Evolutionary conservation across 2,888 invertebrate species (phyloP).

Genomic region (Theretra japonica): DNA sequence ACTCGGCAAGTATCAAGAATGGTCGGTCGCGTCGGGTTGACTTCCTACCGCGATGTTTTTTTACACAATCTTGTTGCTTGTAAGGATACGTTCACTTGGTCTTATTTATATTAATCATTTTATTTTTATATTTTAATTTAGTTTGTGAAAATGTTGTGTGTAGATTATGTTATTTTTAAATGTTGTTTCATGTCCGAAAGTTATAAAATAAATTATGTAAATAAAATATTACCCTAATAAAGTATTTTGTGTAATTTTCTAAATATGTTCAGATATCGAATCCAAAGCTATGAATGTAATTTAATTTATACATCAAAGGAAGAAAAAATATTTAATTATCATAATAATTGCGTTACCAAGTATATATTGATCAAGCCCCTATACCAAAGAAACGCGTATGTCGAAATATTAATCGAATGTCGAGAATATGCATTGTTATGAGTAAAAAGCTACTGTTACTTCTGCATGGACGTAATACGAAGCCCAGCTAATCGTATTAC

Average conservation of each 20-base stretch:
- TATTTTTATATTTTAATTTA: slow-evolving; percentile 24
- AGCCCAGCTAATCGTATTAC: slow-evolving; percentile 13
- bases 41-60: slow-evolving; percentile 85
- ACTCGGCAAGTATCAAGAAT: slow-evolving; percentile 63
- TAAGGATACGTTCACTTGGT: slow-evolving; percentile 68
- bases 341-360: too few relatives aligned
- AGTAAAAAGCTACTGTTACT: slow-evolving; percentile 1
- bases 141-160: neutral
- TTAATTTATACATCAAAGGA: too few relatives aligned
- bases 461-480: neutral
- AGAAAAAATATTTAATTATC: too few relatives aligned
- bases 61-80: slow-evolving; percentile 84
- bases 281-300: too few relatives aligned
- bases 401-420: neutral
- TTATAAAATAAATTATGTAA: too few relatives aligned
- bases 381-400: neutral
- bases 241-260: too few relatives aligned
- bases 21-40: slow-evolving; percentile 68
- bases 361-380: too few relatives aligned
- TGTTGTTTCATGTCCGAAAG: neutral
- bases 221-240: too few relatives aligned
- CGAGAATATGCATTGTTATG: neutral
- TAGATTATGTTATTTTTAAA: neutral
- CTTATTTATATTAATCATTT: slow-evolving; percentile 36
- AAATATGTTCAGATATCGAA: too few relatives aligned